A percentile compares a stretch with the other conserved stretches of the same genome.
Evolutionary conservation across 2,888 invertebrate genomes (phyloP).

Genomic region (Laothoe populi): DNA sequence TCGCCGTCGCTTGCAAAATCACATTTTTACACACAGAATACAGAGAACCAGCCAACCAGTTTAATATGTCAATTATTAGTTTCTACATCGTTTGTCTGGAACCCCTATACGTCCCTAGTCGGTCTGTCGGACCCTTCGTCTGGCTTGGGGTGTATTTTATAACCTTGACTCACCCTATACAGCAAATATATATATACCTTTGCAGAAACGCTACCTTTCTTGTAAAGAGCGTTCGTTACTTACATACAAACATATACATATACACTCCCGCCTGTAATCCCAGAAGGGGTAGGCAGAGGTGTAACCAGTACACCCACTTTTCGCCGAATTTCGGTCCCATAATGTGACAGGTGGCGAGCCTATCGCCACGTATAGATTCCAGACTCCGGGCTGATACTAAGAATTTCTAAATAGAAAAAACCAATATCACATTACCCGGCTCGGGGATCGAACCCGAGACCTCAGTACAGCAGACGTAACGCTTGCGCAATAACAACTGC

Average conservation of each 20-base stretch:
- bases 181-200: neutral
- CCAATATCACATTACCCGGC: too few species aligned
- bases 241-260: neutral
- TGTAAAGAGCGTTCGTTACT: neutral
- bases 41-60: slow-evolving; percentile 11
- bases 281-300: too few species aligned
- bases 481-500: too few species aligned
- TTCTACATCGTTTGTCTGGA: slow-evolving; percentile 50
- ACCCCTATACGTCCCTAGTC: slow-evolving; percentile 46
- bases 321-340: too few species aligned
- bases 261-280: too few species aligned
- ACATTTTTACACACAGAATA: slow-evolving; percentile 26
- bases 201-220: neutral
- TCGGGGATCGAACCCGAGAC: too few species aligned
- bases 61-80: slow-evolving; percentile 34
- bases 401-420: too few species aligned
- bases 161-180: slow-evolving; percentile 60
- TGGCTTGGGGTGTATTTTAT: slow-evolving; percentile 64
- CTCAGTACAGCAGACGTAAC: too few species aligned
- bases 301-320: too few species aligned
- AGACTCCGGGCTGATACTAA: too few species aligned
- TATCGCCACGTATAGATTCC: too few species aligned
- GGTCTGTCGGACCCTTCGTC: slow-evolving; percentile 64
- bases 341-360: too few species aligned
- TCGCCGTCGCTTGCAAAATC: slow-evolving; percentile 27